These are phyloP conservation scores for Halcyon senegalensis DNA, from an alignment of 2,113 vertebrate genomes.

Conservation along the genomic window DNA sequence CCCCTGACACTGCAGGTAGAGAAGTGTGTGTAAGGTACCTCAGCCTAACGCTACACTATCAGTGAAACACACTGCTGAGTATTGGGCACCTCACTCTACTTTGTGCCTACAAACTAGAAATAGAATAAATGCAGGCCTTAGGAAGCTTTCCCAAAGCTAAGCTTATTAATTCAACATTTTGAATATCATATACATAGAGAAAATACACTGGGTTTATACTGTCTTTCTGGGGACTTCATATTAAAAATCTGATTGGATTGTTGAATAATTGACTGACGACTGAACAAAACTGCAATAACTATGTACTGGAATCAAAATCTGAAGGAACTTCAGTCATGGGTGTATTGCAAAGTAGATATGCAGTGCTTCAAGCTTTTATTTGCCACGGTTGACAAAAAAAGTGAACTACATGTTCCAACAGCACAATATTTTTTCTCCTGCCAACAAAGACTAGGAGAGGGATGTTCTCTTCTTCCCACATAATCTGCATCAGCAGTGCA, in stretches of 20 bases:
- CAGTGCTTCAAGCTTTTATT: not conserved
- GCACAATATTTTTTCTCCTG: not conserved
- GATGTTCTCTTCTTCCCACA: not conserved
- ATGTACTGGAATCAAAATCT: not conserved
- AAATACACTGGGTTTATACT: not conserved
- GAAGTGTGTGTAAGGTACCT: fast-evolving
- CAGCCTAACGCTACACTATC: not conserved
- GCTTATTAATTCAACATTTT: not conserved
- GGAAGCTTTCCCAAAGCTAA: not conserved
- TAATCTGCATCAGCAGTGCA: not conserved
- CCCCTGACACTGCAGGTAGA: fast-evolving
- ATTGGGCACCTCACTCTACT: not conserved
- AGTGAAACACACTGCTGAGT: not conserved
- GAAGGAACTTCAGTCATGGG: not conserved
- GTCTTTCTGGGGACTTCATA: not conserved
- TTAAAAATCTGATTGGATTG: not conserved
- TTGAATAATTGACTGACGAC: not conserved
- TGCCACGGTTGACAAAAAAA: not conserved
- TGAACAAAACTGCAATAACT: not conserved
- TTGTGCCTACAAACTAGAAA: not conserved
- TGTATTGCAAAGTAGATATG: not conserved
- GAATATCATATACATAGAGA: not conserved
- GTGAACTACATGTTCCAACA: not conserved
- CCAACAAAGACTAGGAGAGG: not conserved
- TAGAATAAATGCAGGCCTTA: not conserved